Base-by-base conservation (phyloP, 2,797 vertebrate species). In the Tokudaia muenninki region DNA sequence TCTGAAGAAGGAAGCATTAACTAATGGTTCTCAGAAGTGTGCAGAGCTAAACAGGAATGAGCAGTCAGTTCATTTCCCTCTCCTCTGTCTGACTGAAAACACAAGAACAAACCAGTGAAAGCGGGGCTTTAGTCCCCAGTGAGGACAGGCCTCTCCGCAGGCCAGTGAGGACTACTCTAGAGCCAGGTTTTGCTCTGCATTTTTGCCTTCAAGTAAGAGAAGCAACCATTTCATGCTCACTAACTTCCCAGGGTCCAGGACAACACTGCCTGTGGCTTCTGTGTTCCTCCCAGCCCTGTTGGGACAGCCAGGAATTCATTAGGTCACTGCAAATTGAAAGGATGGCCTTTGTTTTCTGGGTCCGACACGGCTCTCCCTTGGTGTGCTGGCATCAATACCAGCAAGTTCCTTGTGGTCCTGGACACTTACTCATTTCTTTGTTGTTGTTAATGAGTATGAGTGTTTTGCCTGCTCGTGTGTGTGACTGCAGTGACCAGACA, bases 151-250 rank as follows among this genome's bases (percentile, higher is more conserved):
- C 80, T 82, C 91, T 95, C 9, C 37, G 78, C 67, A 47, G 50
- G 77, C 93, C 57, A 59, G 77, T 44, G 29, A 92, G 21, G 7
- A 34, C 29, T 41, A 41, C n/a, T 37, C 37, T 29, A 37, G 55
- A 91, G 14, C 78, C 44, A 52, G n/a, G 78, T 87, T 95, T 91
- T 83, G 57, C n/a, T 92, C 74, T 95, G 83, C 93, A 59, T 84
- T 87, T 21, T 93, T 97, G 21, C 19, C 57, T 91, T 94, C 34
- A 44, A 75, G 78, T 55, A 82, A 93, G 91, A 94, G 75, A 95
- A 87, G 88, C 12, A 81, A 55, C 16, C 74, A 19, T 63, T 94
- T 97, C 47, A 78, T 44, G 10, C 34, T 93, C 37, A 47, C 13
- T 93, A 86, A 77, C 47, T 74, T 88, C 21, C 21, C 81, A 22